These are phyloP conservation scores for Amniataba percoides DNA, from an alignment of 2,797 vertebrate genomes.

Conservation along the genomic window DNA sequence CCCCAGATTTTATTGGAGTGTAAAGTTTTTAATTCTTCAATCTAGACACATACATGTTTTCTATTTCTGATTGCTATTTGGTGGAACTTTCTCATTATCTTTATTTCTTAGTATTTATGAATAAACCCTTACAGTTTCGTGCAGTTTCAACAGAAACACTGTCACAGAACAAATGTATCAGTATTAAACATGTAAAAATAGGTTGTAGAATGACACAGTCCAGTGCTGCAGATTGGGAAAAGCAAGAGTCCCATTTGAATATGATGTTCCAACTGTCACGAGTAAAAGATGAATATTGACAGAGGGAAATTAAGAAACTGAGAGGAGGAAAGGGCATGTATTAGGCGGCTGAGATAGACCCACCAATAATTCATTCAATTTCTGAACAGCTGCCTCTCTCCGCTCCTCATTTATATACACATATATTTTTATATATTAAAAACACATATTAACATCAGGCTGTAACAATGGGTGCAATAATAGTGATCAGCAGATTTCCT, in stretches of 20 bases:
- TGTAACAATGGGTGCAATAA: background rate
- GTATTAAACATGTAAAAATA: conserved; percentile 24
- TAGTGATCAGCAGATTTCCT: background rate
- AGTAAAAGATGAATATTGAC: conserved; percentile 73
- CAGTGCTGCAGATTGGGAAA: conserved; percentile 31
- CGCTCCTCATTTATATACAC: background rate
- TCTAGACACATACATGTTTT: background rate
- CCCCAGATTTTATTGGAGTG: too few relatives aligned
- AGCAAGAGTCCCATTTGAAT: conserved; percentile 66
- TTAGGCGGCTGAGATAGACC: conserved; percentile 52
- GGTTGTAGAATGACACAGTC: conserved; percentile 10
- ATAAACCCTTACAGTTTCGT: background rate
- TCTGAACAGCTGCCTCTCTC: conserved; percentile 49
- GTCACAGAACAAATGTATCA: conserved; percentile 16
- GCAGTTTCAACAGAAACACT: background rate
- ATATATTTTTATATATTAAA: too few relatives aligned
- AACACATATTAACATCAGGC: background rate
- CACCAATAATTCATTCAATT: conserved; percentile 57
- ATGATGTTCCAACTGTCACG: conserved; percentile 57
- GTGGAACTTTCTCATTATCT: background rate
- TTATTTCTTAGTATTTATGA: conserved; percentile 27
- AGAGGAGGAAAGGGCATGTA: conserved; percentile 23
- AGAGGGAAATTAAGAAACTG: conserved; percentile 61
- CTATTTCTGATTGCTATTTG: background rate
- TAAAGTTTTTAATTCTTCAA: background rate